Conservation (phyloP, 2,888 invertebrate genomes). For the Meteorus cinctellus region DNA sequence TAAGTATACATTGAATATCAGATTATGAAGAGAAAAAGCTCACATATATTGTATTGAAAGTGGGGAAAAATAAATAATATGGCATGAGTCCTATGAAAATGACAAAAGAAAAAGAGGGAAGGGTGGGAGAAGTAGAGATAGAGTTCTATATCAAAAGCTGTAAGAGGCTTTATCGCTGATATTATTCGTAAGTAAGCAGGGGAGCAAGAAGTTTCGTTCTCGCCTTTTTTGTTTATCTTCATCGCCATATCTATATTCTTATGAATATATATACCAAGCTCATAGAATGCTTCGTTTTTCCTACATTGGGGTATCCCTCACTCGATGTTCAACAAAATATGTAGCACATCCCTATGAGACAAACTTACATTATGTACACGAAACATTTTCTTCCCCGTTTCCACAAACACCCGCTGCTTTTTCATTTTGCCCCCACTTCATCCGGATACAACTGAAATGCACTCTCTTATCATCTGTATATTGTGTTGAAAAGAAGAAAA, state of each 20-base stretch:
- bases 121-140: conserved; percentile 23
- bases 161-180: conserved; percentile 49
- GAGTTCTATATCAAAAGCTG: conserved; percentile 39
- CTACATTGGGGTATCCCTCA: conserved; percentile 19
- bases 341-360: not conserved
- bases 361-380: conserved; percentile 13
- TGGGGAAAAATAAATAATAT: conserved; percentile 6
- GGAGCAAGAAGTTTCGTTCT: conserved; percentile 15
- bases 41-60: not conserved
- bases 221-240: conserved; percentile 29
- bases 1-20: not conserved
- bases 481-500: not conserved
- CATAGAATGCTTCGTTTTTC: conserved; percentile 9
- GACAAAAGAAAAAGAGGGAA: not conserved
- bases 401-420: not conserved
- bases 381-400: not conserved
- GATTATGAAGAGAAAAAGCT: not conserved
- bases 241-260: conserved; percentile 6
- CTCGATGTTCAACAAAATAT: conserved; percentile 4
- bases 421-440: not conserved
- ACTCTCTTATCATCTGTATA: not conserved
- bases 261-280: not conserved
- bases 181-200: conserved; percentile 38
- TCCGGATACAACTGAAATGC: no score
- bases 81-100: conserved; percentile 13